Percentiles rank a stretch among this genome's conserved stretches.
Evolutionary conservation across 2,113 vertebrate genomes (phyloP).

Genomic region (Pristiophorus japonicus): DNA sequence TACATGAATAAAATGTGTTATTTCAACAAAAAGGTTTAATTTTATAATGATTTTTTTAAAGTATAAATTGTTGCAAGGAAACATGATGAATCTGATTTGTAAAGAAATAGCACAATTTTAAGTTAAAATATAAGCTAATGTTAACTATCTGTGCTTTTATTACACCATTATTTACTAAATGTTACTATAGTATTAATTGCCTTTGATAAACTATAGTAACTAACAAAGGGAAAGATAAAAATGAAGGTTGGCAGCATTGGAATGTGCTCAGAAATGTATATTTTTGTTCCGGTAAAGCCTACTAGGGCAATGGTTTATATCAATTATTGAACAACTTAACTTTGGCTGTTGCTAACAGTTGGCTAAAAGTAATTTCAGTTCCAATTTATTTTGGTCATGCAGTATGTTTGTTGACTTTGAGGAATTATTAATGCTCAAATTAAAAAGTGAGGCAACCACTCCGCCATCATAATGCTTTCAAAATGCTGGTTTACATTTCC

Average conservation of each 20-base stretch:
- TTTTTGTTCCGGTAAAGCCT: neutral
- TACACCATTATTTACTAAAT: neutral
- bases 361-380: conserved; percentile 46
- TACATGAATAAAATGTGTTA: neutral
- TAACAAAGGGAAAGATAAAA: neutral
- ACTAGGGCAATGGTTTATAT: neutral
- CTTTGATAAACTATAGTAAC: neutral
- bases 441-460: conserved; percentile 33
- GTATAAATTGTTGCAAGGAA: neutral
- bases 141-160: neutral
- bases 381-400: conserved; percentile 13
- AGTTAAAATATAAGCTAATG: neutral
- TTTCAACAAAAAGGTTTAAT: neutral
- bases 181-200: neutral
- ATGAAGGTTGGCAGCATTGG: neutral
- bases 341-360: conserved; percentile 42
- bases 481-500: conserved; percentile 43
- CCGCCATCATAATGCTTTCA: conserved; percentile 38
- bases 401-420: conserved; percentile 42
- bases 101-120: neutral
- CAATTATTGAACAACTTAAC: conserved; percentile 26
- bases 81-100: neutral
- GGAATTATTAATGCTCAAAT: conserved; percentile 42
- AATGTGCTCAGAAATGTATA: neutral
- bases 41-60: neutral